A percentile compares a stretch with the other conserved stretches of the same genome.
phyloP scores from a whole-genome alignment of 2,113 vertebrate species.

The Engystomops pustulosus region DNA sequence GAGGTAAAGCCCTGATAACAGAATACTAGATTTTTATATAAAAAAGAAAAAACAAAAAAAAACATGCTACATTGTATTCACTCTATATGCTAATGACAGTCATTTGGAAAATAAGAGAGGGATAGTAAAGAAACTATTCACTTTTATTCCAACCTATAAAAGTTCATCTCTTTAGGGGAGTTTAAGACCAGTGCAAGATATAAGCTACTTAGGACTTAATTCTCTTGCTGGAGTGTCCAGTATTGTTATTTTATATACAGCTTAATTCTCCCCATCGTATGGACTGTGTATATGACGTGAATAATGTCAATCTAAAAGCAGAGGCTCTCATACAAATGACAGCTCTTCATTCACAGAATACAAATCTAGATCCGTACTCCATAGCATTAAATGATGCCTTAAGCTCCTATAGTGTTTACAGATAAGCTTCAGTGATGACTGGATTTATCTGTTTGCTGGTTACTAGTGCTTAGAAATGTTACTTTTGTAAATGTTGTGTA shows the following conservation, averaged over 20 bases:
- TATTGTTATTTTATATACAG: background rate
- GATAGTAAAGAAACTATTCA: background rate
- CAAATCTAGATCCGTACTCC: background rate
- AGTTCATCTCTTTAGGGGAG: background rate
- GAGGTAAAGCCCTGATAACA: background rate
- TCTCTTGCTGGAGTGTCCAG: background rate
- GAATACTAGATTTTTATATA: background rate
- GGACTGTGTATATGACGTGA: background rate
- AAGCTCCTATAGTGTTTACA: background rate
- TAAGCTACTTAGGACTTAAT: too few species aligned
- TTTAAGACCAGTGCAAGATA: background rate
- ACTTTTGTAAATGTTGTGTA: background rate
- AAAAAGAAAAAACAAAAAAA: background rate
- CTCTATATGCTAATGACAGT: constrained; percentile 31
- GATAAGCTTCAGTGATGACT: background rate
- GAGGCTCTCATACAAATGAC: background rate
- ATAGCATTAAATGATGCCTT: constrained; percentile 1
- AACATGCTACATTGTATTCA: constrained; percentile 23
- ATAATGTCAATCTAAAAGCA: background rate
- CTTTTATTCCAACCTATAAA: background rate
- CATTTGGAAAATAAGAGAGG: background rate
- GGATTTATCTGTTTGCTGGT: background rate
- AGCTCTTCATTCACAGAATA: background rate
- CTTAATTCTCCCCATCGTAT: background rate
- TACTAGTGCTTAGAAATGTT: background rate